phyloP scores from a whole-genome alignment of 2,888 invertebrate species.

The Eledone cirrhosa region DNA sequence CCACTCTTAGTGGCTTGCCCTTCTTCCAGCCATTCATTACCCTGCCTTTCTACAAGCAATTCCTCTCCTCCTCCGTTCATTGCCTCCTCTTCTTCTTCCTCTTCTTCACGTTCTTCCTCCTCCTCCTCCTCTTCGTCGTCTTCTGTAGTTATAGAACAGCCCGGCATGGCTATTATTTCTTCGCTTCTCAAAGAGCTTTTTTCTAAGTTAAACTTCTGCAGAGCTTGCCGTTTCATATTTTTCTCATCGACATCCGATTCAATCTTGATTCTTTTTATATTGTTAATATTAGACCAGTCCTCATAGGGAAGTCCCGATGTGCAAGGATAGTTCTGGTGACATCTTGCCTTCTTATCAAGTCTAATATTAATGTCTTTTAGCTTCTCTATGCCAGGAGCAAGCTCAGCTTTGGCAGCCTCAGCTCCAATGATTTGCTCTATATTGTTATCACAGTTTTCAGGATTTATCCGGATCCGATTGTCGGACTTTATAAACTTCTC shows the following conservation, averaged over 20 bases:
- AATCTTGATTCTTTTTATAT: constrained; percentile 60
- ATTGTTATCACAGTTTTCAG: constrained; percentile 67
- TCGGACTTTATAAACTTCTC: constrained; percentile 72
- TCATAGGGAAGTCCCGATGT: constrained; percentile 31
- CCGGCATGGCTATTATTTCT: constrained; percentile 38
- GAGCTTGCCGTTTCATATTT: constrained; percentile 58
- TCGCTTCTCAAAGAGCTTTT: constrained; percentile 37
- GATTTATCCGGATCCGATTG: constrained; percentile 52
- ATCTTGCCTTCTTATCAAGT: constrained; percentile 54
- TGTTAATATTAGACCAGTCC: constrained; percentile 40
- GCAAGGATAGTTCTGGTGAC: constrained; percentile 35
- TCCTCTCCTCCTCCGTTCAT: background rate
- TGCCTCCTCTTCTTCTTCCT: constrained; percentile 41
- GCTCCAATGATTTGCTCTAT: constrained; percentile 29
- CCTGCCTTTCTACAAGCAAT: constrained; percentile 21
- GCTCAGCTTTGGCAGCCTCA: constrained; percentile 36
- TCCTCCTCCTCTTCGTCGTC: constrained; percentile 7
- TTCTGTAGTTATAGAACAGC: constrained; percentile 24
- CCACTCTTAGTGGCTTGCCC: too few relatives aligned
- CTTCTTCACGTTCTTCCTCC: constrained; percentile 35
- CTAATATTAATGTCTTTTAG: constrained; percentile 70
- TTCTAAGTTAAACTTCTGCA: constrained; percentile 56
- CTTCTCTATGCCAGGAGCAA: constrained; percentile 33
- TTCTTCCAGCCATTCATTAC: constrained; percentile 33
- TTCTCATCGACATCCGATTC: constrained; percentile 54